Percentiles rank a stretch among this genome's conserved stretches.
phyloP scores from a whole-genome alignment of 2,113 vertebrate genomes.

The Grammomys surdaster region DNA sequence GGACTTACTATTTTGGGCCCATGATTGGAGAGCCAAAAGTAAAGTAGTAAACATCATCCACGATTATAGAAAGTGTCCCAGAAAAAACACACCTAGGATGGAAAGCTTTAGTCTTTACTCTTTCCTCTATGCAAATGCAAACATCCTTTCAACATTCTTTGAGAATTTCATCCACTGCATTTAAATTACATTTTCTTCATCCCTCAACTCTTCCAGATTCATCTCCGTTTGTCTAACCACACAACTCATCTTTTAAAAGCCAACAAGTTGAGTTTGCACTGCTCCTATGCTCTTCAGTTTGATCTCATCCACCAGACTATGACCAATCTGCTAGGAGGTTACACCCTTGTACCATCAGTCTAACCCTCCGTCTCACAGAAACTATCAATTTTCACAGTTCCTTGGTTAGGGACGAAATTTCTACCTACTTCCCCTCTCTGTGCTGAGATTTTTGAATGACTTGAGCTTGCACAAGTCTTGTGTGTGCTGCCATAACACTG shows the following conservation, averaged over 20 bases:
- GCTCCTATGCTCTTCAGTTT: background rate
- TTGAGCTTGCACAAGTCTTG: background rate
- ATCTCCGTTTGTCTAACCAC: background rate
- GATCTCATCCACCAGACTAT: background rate
- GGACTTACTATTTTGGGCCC: background rate
- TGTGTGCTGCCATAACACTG: background rate
- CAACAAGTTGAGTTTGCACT: background rate
- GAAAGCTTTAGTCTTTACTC: background rate
- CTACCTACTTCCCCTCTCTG: background rate
- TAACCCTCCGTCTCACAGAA: background rate
- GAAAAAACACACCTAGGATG: background rate
- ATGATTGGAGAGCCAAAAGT: background rate
- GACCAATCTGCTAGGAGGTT: background rate
- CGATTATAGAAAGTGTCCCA: background rate
- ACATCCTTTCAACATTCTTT: background rate
- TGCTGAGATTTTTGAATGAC: background rate
- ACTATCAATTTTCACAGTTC: background rate
- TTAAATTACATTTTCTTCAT: background rate
- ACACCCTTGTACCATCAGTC: background rate
- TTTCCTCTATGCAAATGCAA: background rate
- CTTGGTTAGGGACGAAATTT: no score
- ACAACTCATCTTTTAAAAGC: background rate
- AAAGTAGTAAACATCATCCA: background rate
- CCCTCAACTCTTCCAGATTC: background rate
- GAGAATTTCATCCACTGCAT: background rate